Evolutionary conservation across 2,113 vertebrate genomes (phyloP), one percentile per base, ranked within the genome.

Genomic region (Corythoichthys intestinalis): DNA sequence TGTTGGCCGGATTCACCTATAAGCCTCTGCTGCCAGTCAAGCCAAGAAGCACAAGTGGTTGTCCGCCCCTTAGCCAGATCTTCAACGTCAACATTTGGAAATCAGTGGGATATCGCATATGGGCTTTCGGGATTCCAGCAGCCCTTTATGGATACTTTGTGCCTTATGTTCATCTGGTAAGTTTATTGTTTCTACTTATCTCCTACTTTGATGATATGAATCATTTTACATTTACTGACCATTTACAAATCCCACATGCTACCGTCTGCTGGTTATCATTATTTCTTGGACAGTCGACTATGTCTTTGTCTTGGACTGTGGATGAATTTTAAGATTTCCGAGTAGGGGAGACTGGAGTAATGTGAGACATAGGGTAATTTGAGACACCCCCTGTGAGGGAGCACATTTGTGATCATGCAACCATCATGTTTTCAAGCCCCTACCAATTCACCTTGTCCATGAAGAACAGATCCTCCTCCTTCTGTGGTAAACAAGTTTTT

Each of bases 121-220:
- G 97, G 97, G 95, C 94, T 4, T 89, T 95, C 4, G 97, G 97
- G 4, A 94, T 99, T 65, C 96, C 97, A 0, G 89, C 93, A 4
- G 96, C 96, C 0, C 95, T 99, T 39, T 98, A 98, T 56, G 97
- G 97, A 67, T 99, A 98, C 83, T 99, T 95, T 71, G 96, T 98
- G 91, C 97, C 97, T 85, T 99, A 99, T 1, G 96, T 99, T 83
- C 97, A 98, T 78, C 89, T 98, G 94, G 97, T 97, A 82, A 96
- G 95, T 83, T 20, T 34, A 8, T 63, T 6, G 56, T 63, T 66
- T 58, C 4, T 35, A 17, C 15, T 34, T 1, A 44, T 56, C 37
- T 54, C 11, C 28, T 66, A 20, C 57, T 44, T 44, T 44, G 41
- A 71, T 9, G 62, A 5, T 20, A 6, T 37, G 15, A 75, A 11